A percentile compares a stretch with the other conserved stretches of the same genome.
These are phyloP conservation scores for Penaeus japonicus DNA, from an alignment of 1,140 invertebrate species.

Conservation along the genomic window DNA sequence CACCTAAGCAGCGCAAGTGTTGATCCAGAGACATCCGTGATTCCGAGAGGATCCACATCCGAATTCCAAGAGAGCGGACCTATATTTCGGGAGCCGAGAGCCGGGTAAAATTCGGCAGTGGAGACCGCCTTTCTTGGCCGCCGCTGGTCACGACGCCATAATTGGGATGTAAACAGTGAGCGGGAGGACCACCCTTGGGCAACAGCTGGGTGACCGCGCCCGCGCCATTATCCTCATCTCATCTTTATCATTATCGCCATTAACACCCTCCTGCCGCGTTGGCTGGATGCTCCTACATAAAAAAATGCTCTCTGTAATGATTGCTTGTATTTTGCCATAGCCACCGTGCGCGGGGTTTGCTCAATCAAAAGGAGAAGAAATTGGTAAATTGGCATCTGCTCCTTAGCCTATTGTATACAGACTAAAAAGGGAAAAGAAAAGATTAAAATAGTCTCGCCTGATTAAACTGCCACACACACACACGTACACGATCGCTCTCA, in stretches of 20 bases:
- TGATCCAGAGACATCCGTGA: too few species aligned
- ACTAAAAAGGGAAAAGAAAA: conserved; percentile 40
- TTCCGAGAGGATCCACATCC: too few species aligned
- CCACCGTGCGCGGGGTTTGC: too few species aligned
- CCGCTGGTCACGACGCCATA: background rate
- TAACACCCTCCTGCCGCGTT: background rate
- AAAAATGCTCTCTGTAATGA: too few species aligned
- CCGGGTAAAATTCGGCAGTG: background rate
- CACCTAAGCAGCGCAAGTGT: too few species aligned
- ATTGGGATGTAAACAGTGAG: conserved; percentile 21
- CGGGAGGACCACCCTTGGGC: background rate
- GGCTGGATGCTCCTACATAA: too few species aligned
- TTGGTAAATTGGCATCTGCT: background rate
- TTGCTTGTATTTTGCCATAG: too few species aligned
- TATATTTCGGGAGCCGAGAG: background rate
- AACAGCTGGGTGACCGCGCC: background rate
- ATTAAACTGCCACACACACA: conserved; percentile 29
- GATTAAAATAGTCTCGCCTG: conserved; percentile 26
- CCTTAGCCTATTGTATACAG: conserved; percentile 19
- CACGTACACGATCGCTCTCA: conserved; percentile 17
- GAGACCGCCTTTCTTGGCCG: background rate
- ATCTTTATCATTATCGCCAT: background rate
- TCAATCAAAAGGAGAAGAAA: too few species aligned
- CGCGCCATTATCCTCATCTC: background rate
- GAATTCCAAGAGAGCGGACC: background rate